Base-by-base conservation (phyloP, 1,140 invertebrate species). In the Mercenaria mercenaria region DNA sequence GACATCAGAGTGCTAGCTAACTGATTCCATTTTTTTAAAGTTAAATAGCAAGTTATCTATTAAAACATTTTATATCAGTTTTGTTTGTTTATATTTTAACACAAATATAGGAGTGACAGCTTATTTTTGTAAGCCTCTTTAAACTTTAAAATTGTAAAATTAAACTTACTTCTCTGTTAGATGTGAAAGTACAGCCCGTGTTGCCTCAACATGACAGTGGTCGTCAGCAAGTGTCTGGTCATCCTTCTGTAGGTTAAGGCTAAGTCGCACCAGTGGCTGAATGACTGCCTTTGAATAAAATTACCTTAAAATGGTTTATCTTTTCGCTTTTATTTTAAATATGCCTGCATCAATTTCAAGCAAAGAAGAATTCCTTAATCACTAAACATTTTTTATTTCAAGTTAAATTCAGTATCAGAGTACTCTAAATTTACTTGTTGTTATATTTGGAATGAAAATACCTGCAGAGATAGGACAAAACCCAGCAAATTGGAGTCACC, bases 381-480 rank as follows among this genome's bases (percentile, higher is more conserved):
- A n/a, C n/a, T n/a, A n/a, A n/a, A n/a, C n/a, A n/a, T n/a, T n/a
- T n/a, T n/a, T n/a, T n/a, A n/a, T n/a, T n/a, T n/a, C n/a, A n/a
- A n/a, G n/a, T 47, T 8, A 47, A 47, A 47, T 47, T 47, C 43
- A 8, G 43, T 47, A 47, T 47, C 15, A 47, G 43, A 47, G 43
- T 47, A 47, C 6, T 47, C 15, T 47, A 47, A 47, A 8, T 47
- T 47, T 47, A 47, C 43, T 8, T 47, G 43, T n/a, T 47, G 43
- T 47, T 6, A 47, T 8, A 8, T 47, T 47, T 47, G 15, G 15
- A 47, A 8, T 8, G 15, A 47, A 61, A 2, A 82, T 82, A 82
- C 79, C 79, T 82, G 52, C 29, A 82, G 29, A 26, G 79, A 61
- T 15, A 82, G 56, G 1, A 82, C 8, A 64, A 82, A 82, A 10